Conservation (phyloP, 2,888 invertebrate species). For the Tachystola acroxantha region DNA sequence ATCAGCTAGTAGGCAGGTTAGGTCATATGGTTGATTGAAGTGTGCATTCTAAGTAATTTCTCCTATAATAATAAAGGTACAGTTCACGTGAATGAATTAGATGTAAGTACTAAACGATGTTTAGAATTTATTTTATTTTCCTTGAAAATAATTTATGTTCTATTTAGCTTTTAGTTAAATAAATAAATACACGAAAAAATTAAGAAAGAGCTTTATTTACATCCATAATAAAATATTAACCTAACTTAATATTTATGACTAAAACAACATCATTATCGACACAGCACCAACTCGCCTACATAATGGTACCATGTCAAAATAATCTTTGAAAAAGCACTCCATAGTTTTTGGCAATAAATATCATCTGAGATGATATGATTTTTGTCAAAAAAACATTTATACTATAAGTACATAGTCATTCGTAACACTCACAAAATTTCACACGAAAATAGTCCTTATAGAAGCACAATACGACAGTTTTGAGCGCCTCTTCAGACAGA, state of each 20-base stretch:
- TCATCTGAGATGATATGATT: slow-evolving; percentile 24
- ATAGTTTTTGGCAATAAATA: slow-evolving; percentile 53
- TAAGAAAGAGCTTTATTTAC: slow-evolving; percentile 48
- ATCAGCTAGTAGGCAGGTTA: too few relatives aligned
- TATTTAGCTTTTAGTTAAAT: background rate
- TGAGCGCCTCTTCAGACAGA: slow-evolving; percentile 65
- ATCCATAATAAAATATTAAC: slow-evolving; percentile 39
- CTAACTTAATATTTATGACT: slow-evolving; percentile 59
- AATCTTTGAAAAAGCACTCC: slow-evolving; percentile 26
- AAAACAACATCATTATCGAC: slow-evolving; percentile 57
- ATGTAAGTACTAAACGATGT: background rate
- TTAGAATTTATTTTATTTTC: slow-evolving; percentile 1
- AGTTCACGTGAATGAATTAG: background rate
- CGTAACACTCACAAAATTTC: slow-evolving; percentile 2
- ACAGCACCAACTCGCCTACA: slow-evolving; percentile 41
- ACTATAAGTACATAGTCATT: background rate
- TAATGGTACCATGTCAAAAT: slow-evolving; percentile 57
- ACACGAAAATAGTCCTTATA: slow-evolving; percentile 8
- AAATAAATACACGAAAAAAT: slow-evolving; percentile 7
- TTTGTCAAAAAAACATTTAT: slow-evolving; percentile 21
- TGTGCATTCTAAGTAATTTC: too few relatives aligned
- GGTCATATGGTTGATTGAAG: too few relatives aligned
- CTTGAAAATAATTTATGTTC: background rate
- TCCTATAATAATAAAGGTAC: too few relatives aligned
- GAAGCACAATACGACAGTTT: slow-evolving; percentile 12